Base-by-base conservation (phyloP, 1,140 invertebrate species). In the Dreissena polymorpha region DNA sequence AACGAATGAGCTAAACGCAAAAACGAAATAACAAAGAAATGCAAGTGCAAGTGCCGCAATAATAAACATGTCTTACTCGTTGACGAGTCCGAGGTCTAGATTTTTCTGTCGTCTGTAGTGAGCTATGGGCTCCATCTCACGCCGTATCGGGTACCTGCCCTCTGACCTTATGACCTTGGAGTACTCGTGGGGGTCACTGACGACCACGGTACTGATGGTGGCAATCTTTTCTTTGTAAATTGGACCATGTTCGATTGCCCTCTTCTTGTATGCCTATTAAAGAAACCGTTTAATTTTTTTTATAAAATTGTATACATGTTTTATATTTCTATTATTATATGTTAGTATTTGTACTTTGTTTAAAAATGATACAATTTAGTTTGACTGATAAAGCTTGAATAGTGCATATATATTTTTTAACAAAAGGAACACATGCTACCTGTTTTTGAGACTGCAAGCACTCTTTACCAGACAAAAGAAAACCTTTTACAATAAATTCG, bases 171-270 rank as follows among this genome's bases (percentile, higher is more conserved):
- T 90, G 18, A 93, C 89, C 74, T 92, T 91, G 69, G 75, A 89
- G 84, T 93, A 93, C 77, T 91, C 91, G 0, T 84, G 69, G 0
- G 90, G 91, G 68, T 92, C 91, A 73, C 89, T 91, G 53, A 93
- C 88, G 8, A 93, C 90, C 39, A 93, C 91, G 2, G 84, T 90
- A 16, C 89, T 76, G 10, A 90, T 86, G 12, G 87, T 85, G 14
- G 88, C 92, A 13, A 93, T 88, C 53, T 90, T 88, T 81, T 93
- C 92, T 69, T 90, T 89, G 80, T 90, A 93, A n/a, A 93, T 89
- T 10, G 91, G 89, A 23, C 92, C 92, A 71, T 88, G 91, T 81
- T 92, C 83, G 60, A 89, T 72, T 60, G 91, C 85, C 60, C 90
- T 64, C 79, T 87, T 80, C 70, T 84, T 63, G 86, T 92, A 92